These are phyloP conservation scores for Eumacrocentrus americanus DNA, from an alignment of 2,888 invertebrate genomes.

Conservation along the genomic window DNA sequence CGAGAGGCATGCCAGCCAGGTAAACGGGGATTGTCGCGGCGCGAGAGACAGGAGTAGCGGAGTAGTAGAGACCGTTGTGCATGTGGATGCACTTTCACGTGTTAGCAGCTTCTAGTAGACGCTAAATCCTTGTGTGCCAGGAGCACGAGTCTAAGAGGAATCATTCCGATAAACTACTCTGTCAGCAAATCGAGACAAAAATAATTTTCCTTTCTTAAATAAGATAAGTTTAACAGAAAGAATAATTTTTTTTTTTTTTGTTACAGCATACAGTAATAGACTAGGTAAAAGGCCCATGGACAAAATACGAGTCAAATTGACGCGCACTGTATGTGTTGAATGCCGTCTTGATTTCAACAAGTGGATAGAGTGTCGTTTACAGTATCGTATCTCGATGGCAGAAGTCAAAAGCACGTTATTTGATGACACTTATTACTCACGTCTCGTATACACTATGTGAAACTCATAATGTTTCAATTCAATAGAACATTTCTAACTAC, in stretches of 20 bases:
- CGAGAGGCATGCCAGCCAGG: slow-evolving; percentile 31
- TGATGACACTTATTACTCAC: background rate
- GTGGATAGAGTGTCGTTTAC: slow-evolving; percentile 19
- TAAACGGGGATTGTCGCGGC: slow-evolving; percentile 39
- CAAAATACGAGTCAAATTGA: background rate
- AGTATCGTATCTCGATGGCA: slow-evolving; percentile 6
- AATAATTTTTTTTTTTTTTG: too few relatives aligned
- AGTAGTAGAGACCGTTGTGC: slow-evolving; percentile 21
- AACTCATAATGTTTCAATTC: slow-evolving; percentile 1
- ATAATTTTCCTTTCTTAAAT: too few relatives aligned
- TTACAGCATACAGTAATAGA: too few relatives aligned
- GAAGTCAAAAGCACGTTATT: slow-evolving; percentile 16
- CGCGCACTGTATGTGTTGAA: background rate
- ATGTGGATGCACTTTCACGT: slow-evolving; percentile 55
- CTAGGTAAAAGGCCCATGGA: too few relatives aligned
- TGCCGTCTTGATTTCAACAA: slow-evolving; percentile 23
- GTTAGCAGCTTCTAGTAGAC: slow-evolving; percentile 46
- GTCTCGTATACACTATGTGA: background rate
- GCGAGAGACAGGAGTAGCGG: slow-evolving; percentile 19
- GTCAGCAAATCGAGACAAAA: too few relatives aligned
- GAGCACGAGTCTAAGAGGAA: background rate
- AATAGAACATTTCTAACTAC: slow-evolving; percentile 1
- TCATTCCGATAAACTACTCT: too few relatives aligned
- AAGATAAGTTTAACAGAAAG: too few relatives aligned
- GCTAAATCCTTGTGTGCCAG: too few relatives aligned